Conservation (phyloP, 2,888 invertebrate genomes). For the Antheraea yamamai region DNA sequence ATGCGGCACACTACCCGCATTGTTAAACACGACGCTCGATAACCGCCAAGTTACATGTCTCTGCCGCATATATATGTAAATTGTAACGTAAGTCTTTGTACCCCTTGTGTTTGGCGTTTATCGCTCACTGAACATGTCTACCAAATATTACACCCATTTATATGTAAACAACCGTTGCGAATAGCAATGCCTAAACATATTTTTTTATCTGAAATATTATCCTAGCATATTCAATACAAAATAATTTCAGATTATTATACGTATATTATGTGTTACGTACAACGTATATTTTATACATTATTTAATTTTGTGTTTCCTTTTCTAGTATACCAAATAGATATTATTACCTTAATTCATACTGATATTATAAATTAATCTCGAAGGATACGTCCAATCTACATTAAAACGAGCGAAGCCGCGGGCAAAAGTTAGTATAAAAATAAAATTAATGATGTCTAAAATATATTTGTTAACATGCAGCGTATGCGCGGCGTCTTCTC, state of each 20-base stretch:
- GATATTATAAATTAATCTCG: too few relatives aligned
- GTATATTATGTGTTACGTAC: not conserved
- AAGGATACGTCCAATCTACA: not conserved
- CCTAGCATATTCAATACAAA: slow-evolving; percentile 11
- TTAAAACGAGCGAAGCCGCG: too few relatives aligned
- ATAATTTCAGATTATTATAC: slow-evolving; percentile 29
- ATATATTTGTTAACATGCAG: slow-evolving; percentile 4
- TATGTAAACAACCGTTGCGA: not conserved
- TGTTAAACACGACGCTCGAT: slow-evolving; percentile 57
- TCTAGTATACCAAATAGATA: not conserved
- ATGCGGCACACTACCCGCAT: slow-evolving; percentile 44
- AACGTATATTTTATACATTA: not conserved
- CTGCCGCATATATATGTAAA: slow-evolving; percentile 20
- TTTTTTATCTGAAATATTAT: not conserved
- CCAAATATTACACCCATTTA: slow-evolving; percentile 5
- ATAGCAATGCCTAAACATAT: not conserved
- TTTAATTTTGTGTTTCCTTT: not conserved
- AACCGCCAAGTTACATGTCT: slow-evolving; percentile 40
- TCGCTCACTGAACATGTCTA: slow-evolving; percentile 10
- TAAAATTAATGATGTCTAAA: not conserved
- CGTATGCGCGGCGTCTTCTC: slow-evolving; percentile 40
- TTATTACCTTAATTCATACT: not conserved
- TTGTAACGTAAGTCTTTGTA: not conserved
- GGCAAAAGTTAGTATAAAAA: not conserved
- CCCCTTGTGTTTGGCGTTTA: slow-evolving; percentile 2